Evolutionary conservation across 1,140 invertebrate genomes (phyloP), one percentile per base, ranked within the genome.

Genomic region (Drosophila santomea): DNA sequence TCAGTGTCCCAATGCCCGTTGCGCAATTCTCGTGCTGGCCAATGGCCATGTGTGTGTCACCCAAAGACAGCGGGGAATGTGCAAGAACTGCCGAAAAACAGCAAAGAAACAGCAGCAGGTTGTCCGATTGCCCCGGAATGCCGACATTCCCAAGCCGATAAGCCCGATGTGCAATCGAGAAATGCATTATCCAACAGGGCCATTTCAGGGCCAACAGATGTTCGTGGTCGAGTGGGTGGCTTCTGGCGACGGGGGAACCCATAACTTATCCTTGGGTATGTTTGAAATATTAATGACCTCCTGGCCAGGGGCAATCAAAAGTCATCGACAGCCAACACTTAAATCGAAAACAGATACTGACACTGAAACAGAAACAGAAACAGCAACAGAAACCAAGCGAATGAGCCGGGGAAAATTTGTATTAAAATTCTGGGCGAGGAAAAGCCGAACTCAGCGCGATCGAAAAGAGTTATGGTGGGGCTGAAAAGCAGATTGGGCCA

Each of bases 271-370:
- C 75, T 63, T 56, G 62, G 76, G 67, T 74, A 89, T 89, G 83
- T 74, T 73, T 84, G 81, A 88, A 88, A 89, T 88, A 88, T 88
- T 83, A 88, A 88, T 83, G 83, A 88, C 86, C 72, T 74, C 78
- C 58, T 68, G 72, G 62, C 54, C 50, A 43, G 47, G 51, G 67
- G 60, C 74, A 64, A 64, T 48, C 74, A 74, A 77, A 67, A 74
- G 44, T 80, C 75, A 80, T 80, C 56, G 66, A 62, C 73, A 61
- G 74, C 60, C 82, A 85, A 88, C 83, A 82, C 80, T 89, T 89
- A 89, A 89, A 89, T 84, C 57, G 81, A 80, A 63, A 63, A 60
- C 60, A 63, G 59, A 63, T 59, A 17, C 43, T 11, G 17, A 45
- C 12, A 11, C 15, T 11, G 11, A 45, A 45, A 45, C 17, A 20